Base-by-base conservation (phyloP, 2,113 vertebrate species). In the Lucifuga dentata region DNA sequence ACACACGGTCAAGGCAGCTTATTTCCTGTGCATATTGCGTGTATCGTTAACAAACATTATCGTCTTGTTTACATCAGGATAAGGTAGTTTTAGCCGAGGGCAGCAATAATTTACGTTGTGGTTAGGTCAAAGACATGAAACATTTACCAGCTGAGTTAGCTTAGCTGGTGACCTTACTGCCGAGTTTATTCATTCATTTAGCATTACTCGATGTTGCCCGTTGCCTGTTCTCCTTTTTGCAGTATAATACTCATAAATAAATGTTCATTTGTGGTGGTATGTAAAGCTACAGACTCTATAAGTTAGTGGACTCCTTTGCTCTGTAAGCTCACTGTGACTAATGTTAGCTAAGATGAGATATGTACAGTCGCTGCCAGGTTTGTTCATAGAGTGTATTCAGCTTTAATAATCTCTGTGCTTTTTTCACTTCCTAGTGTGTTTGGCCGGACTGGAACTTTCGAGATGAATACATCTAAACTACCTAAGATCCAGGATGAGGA, bases 381-480 rank as follows among this genome's bases (percentile, higher is more conserved):
- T 20, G 8, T 57, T 5, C 19, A 1, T 32, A 12, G 11, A 23
- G 4, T 51, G 8, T 29, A 40, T 21, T 24, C 10, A 9, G 9
- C 11, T 8, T n/a, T 17, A 7, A 36, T 8, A 7, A 12, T 20
- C 11, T 39, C 2, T 52, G 21, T 58, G 11, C 44, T 8, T 23
- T 21, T 2, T 32, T 38, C 1, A 15, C 26, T 20, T 8, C 29
- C 49, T 2, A 1, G 5, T 62, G 45, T 41, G 36, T 68, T 67
- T 55, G 40, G 58, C 81, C 71, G 82, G 10, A 76, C 58, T 45
- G 32, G 90, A 81, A 43, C 8, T 11, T 40, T 89, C 68, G 91
- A 81, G 70, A 98, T 98, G 96, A 93, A 98, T 78, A 95, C 95
- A 39, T 95, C 94, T 60, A 95, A 94, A 80, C 92, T 98, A 82